Conservation (phyloP, 2,888 invertebrate genomes). For the Drosophila mimica region DNA sequence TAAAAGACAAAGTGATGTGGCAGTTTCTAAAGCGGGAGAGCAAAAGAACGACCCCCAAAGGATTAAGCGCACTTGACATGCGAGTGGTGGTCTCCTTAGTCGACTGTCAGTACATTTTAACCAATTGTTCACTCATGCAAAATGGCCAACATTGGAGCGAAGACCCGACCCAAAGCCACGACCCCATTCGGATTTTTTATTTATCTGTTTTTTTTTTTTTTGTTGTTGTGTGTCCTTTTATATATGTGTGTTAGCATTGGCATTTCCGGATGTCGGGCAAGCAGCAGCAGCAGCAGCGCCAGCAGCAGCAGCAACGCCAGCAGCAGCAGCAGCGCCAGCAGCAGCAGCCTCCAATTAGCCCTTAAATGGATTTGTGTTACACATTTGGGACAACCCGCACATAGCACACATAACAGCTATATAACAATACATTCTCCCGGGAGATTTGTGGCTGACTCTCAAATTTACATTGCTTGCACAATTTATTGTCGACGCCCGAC, state of each 20-base stretch:
- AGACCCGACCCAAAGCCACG: conserved; percentile 19
- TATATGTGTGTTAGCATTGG: conserved; percentile 40
- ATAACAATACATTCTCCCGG: conserved; percentile 48
- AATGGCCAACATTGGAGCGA: conserved; percentile 35
- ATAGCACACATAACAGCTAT: conserved; percentile 37
- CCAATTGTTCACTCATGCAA: conserved; percentile 52
- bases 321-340: conserved; percentile 2
- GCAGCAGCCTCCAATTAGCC: conserved; percentile 70
- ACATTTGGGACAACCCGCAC: conserved; percentile 54
- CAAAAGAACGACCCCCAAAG: conserved; percentile 49
- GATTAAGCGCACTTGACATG: conserved; percentile 52
- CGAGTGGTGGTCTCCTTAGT: conserved; percentile 16
- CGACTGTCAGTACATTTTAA: conserved; percentile 25
- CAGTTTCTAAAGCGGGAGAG: conserved; percentile 37
- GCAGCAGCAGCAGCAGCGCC: not conserved
- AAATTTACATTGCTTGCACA: conserved; percentile 53
- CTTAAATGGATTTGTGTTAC: conserved; percentile 77
- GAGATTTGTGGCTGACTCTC: conserved; percentile 63
- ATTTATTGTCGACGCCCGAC: conserved; percentile 33
- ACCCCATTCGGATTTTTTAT: conserved; percentile 10
- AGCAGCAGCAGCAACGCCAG: conserved; percentile 24
- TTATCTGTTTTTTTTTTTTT: conserved; percentile 10
- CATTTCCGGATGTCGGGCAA: conserved; percentile 53
- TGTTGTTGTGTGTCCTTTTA: not conserved
- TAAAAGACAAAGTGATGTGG: conserved; percentile 48